phyloP scores from a whole-genome alignment of 2,113 vertebrate species.

The Tragulus kanchil region DNA sequence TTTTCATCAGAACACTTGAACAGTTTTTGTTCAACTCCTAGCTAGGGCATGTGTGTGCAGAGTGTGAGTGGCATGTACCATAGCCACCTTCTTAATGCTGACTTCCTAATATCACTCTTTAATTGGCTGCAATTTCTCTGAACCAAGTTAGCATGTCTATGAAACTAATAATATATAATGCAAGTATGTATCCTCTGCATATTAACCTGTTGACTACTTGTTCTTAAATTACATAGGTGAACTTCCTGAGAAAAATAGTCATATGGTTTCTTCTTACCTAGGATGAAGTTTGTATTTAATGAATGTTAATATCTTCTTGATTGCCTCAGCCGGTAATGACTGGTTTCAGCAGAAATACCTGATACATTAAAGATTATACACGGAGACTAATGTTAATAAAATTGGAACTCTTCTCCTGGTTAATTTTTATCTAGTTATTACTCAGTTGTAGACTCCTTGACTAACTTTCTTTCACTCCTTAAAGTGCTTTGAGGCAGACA shows the following conservation, averaged over 20 bases:
- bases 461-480: background rate
- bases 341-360: conserved; percentile 1
- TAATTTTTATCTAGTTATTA: conserved; percentile 21
- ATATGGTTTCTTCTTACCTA: background rate
- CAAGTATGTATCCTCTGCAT: background rate
- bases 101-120: background rate
- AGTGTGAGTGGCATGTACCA: background rate
- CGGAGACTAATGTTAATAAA: conserved; percentile 23
- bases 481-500: background rate
- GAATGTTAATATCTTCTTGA: background rate
- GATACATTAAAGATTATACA: background rate
- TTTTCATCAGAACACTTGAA: background rate
- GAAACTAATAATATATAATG: conserved; percentile 11
- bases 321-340: background rate
- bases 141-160: background rate
- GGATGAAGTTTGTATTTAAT: background rate
- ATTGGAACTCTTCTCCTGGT: background rate
- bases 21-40: background rate
- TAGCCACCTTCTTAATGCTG: background rate
- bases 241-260: background rate
- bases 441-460: background rate
- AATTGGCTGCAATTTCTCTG: background rate
- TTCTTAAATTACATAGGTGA: conserved; percentile 25
- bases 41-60: background rate
- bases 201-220: background rate